Evolutionary conservation across 2,113 vertebrate genomes (phyloP), one percentile per base, ranked within the genome.

Genomic region (Plecotus auritus): DNA sequence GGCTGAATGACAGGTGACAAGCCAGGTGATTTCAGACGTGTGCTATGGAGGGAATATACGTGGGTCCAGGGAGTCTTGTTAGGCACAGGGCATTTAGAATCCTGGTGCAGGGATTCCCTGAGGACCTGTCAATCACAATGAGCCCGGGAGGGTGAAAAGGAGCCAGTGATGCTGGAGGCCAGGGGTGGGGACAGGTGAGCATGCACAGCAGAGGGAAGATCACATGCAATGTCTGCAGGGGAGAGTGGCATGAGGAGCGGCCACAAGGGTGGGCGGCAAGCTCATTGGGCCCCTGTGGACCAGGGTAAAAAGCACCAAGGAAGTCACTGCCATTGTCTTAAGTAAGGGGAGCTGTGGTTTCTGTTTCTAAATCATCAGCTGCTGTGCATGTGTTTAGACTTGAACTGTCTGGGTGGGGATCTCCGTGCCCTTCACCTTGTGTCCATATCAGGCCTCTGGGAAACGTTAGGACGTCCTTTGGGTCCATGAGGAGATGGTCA

Each of bases 401-500:
- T 74, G 32, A 83, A 10, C 7, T 4, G 0, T 72, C 23, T 86
- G 4, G 4, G 10, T 49, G 3, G 17, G 32, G 0, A 0, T 2
- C 28, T 51, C 64, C 0, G 0, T 70, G 42, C 22, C 42, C 28
- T 9, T 49, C 4, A 4, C 49, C 72, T 26, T 4, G 0, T 16
- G 47, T 73, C 83, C 42, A 0, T 1, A 0, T 18, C 22, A 3
- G 49, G 40, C 69, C 35, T 9, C 56, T 54, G 17, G 49, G 69
- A 2, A 13, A 1, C 0, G 0, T 9, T 4, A 37, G 32, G 4
- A 11, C 20, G 42, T 54, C 20, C 49, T 32, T 20, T 10, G 47
- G 59, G 35, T 30, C 0, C 30, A 9, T 0, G 0, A 7, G 16
- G 9, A 4, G 56, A 9, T 1, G 9, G 10, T 5, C 12, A 3